phyloP scores from a whole-genome alignment of 2,113 vertebrate species.

The Vulpes ferrilata region DNA sequence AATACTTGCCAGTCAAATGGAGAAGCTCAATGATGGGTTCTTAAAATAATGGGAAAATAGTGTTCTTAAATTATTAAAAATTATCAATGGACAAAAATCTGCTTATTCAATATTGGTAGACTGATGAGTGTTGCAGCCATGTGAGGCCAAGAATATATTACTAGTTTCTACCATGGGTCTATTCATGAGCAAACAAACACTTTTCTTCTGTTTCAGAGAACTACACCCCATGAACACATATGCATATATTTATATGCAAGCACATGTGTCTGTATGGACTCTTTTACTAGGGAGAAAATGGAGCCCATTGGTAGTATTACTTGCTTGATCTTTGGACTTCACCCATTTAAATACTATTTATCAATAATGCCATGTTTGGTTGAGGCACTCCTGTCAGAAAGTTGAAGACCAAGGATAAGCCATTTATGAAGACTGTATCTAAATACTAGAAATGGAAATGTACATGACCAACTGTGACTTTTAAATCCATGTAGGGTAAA shows the following conservation, averaged over 20 bases:
- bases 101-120: not conserved
- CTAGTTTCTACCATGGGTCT: not conserved
- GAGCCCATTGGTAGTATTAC: not conserved
- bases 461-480: not conserved
- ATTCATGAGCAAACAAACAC: not conserved
- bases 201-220: not conserved
- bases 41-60: not conserved
- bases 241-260: not conserved
- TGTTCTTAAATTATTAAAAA: conserved; percentile 27
- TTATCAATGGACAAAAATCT: not conserved
- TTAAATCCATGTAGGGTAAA: not conserved
- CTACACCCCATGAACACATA: not conserved
- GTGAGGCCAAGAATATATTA: not conserved
- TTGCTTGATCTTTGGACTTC: not conserved
- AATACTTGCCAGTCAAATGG: not conserved
- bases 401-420: not conserved
- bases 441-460: not conserved
- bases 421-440: not conserved
- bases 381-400: not conserved
- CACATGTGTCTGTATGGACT: not conserved
- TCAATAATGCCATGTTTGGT: not conserved
- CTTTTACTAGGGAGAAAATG: conserved; percentile 10
- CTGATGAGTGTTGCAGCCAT: not conserved
- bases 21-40: not conserved
- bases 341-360: not conserved